Evolutionary conservation across 2,113 vertebrate species (phyloP), one percentile per base, ranked within the genome.

Genomic region (Cardinalis cardinalis): DNA sequence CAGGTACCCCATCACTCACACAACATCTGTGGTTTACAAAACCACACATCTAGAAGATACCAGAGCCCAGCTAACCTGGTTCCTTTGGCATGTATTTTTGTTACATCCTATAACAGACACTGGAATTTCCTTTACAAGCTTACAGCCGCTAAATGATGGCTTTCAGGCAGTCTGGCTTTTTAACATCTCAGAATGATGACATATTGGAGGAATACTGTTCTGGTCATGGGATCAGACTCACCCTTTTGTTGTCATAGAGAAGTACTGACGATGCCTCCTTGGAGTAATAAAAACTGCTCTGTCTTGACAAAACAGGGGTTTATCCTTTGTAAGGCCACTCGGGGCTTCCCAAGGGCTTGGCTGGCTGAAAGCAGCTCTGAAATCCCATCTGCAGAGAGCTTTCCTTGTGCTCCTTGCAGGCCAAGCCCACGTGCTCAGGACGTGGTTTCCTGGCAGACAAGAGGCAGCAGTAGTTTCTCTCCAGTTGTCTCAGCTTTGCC

Each of bases 241-340:
- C 87, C 88, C 90, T 92, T 80, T 31, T 72, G 75, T 80, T 91
- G 93, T 83, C 91, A 79, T 76, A 89, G 85, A 66, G 68, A 73
- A 94, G 82, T 43, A 28, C 81, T 66, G 81, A 84, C 44, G 34
- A n/a, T 18, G 17, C 74, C 48, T 93, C 74, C 82, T 75, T 53
- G 61, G 81, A 51, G 87, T 40, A 77, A 85, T 74, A 89, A 85
- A 65, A 83, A 73, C 68, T 17, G 28, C 71, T 92, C 29, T 82
- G 87, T 70, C 82, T 58, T 89, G 64, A 78, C 78, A 58, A 84
- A 84, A 76, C 63, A 72, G 66, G 84, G 58, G 13, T 89, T 94
- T 69, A 65, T 58, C 74, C 77, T 84, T 55, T 28, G 23, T 79
- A 29, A 87, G 55, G 83, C 64, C 26, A 14, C 52, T 43, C 1